A percentile compares a stretch with the other conserved stretches of the same genome.
Conservation (phyloP, 2,797 vertebrate species). For the Rhadinocentrus ornatus region DNA sequence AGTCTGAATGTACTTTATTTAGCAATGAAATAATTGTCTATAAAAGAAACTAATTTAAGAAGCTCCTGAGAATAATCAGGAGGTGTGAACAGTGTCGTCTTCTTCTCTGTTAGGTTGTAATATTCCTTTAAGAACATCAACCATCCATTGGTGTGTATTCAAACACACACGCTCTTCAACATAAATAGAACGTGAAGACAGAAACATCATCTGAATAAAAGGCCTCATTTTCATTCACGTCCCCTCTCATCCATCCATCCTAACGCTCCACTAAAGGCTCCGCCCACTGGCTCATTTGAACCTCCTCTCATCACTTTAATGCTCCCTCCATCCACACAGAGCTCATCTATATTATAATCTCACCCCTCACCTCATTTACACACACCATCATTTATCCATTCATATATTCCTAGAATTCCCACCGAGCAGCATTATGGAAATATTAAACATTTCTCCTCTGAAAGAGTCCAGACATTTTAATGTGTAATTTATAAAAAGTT, state of each 20-base stretch:
- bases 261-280: constrained; percentile 11
- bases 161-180: constrained; percentile 19
- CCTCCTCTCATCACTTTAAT: constrained; percentile 16
- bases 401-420: too few relatives aligned
- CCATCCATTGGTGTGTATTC: constrained; percentile 2
- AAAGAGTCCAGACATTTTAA: too few relatives aligned
- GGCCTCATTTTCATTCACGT: constrained; percentile 25
- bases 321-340: background rate
- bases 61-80: too few relatives aligned
- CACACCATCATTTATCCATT: too few relatives aligned
- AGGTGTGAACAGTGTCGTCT: background rate
- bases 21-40: background rate
- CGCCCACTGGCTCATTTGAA: constrained; percentile 26
- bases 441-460: too few relatives aligned
- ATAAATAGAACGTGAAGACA: constrained; percentile 47
- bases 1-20: too few relatives aligned
- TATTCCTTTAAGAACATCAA: constrained; percentile 31
- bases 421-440: too few relatives aligned
- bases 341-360: too few relatives aligned
- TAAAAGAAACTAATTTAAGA: background rate
- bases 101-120: constrained; percentile 7
- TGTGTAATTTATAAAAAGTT: too few relatives aligned
- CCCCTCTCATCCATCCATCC: background rate
- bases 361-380: too few relatives aligned
- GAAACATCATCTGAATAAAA: constrained; percentile 28